Conservation (phyloP, 53 echinoderm and acorn worm species). For the Crossaster papposus region DNA sequence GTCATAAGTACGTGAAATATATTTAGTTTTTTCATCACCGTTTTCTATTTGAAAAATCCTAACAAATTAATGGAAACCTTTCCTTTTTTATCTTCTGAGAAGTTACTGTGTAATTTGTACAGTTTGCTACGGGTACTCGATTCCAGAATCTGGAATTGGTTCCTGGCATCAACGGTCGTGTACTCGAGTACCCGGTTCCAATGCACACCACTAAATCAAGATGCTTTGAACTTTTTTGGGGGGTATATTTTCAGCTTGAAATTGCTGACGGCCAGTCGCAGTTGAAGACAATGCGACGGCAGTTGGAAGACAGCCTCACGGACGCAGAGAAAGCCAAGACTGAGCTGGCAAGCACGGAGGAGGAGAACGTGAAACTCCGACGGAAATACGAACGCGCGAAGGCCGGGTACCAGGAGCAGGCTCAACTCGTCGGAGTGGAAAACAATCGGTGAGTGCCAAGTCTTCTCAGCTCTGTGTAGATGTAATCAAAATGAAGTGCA, state of each 20-base stretch:
- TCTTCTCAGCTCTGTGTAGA: neutral
- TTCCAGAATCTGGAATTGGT: too few species aligned
- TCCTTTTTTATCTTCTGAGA: too few species aligned
- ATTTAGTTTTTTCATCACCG: too few species aligned
- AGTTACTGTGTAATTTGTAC: too few species aligned
- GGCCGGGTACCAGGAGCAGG: constrained; percentile 79
- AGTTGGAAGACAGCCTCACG: constrained; percentile 71
- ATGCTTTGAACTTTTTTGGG: neutral
- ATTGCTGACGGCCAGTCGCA: constrained; percentile 71
- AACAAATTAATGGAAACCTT: too few species aligned
- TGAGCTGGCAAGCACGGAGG: constrained; percentile 68
- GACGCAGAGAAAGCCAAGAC: constrained; percentile 65
- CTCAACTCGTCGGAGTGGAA: constrained; percentile 73
- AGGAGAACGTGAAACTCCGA: constrained; percentile 82
- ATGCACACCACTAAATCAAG: too few species aligned
- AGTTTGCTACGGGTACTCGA: too few species aligned
- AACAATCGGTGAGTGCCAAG: constrained; percentile 72
- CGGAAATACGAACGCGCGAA: constrained; percentile 85
- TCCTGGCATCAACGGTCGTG: too few species aligned
- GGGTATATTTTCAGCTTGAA: constrained; percentile 74
- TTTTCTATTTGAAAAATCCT: too few species aligned
- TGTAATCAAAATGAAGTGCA: neutral
- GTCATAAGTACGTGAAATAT: too few species aligned
- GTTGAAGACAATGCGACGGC: constrained; percentile 74
- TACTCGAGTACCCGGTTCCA: too few species aligned